phyloP scores from a whole-genome alignment of 2,888 invertebrate genomes.

The Beris morrisii region DNA sequence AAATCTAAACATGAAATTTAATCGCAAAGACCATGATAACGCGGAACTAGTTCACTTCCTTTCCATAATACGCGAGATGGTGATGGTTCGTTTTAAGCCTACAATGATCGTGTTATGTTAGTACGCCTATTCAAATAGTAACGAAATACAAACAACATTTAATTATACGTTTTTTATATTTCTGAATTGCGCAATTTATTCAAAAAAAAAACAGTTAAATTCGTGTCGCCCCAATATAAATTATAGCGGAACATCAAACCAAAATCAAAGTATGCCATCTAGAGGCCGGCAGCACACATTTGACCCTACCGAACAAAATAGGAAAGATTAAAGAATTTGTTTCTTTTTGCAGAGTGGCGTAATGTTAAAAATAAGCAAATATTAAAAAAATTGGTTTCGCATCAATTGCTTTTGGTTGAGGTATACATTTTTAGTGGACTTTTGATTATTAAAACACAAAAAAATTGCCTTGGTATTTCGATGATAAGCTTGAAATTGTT shows the following conservation, averaged over 20 bases:
- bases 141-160: too few relatives aligned
- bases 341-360: neutral
- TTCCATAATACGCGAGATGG: constrained; percentile 13
- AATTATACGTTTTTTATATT: too few relatives aligned
- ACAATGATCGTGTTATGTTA: neutral
- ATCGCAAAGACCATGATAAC: constrained; percentile 27
- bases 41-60: constrained; percentile 31
- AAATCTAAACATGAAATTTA: constrained; percentile 3
- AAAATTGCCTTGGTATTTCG: neutral
- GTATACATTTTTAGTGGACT: neutral
- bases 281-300: constrained; percentile 4
- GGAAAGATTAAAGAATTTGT: constrained; percentile 2
- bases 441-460: neutral
- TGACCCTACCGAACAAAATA: constrained; percentile 21
- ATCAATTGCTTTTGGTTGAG: neutral
- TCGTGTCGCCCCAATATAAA: neutral
- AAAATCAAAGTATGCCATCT: constrained; percentile 32
- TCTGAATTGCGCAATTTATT: constrained; percentile 1
- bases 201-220: neutral
- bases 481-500: too few relatives aligned
- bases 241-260: constrained; percentile 14
- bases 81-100: too few relatives aligned
- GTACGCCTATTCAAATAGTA: neutral
- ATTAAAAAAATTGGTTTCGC: too few relatives aligned
- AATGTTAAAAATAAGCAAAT: neutral